Conservation (phyloP, 2,113 vertebrate genomes). For the Oreocharis arfaki region DNA sequence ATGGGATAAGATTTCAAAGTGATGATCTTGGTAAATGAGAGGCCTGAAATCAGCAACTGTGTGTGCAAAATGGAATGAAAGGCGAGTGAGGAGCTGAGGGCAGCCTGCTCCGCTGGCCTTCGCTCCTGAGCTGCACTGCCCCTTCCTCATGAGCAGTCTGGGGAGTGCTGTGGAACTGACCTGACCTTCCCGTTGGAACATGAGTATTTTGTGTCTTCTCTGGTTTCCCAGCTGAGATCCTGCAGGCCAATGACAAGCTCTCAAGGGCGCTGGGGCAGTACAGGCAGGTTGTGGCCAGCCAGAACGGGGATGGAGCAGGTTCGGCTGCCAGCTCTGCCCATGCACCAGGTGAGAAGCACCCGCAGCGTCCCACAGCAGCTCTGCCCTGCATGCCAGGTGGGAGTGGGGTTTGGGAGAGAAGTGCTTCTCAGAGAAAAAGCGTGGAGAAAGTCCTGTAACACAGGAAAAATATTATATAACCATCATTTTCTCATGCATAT, state of each 20-base stretch:
- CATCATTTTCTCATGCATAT: fast-evolving
- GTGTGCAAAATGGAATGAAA: neutral
- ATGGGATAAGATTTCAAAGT: neutral
- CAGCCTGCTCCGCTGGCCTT: neutral
- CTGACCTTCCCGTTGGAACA: fast-evolving
- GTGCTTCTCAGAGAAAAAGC: fast-evolving
- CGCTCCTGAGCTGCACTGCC: neutral
- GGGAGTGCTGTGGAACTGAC: neutral
- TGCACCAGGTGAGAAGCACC: conserved; percentile 33
- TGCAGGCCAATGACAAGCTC: conserved; percentile 83
- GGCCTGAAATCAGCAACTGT: neutral
- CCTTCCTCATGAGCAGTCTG: neutral
- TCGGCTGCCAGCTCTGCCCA: neutral
- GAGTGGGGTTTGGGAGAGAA: neutral
- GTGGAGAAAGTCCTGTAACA: neutral
- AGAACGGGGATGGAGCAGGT: neutral
- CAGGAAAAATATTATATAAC: neutral
- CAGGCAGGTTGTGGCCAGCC: conserved; percentile 58
- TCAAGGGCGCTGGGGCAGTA: conserved; percentile 67
- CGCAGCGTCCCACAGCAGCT: fast-evolving
- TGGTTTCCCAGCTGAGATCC: conserved; percentile 71
- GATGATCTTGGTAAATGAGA: neutral
- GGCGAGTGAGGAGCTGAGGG: neutral
- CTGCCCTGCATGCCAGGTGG: neutral
- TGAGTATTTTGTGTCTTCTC: neutral